phyloP scores from a whole-genome alignment of 1,140 invertebrate species.

The Conus ventricosus region DNA sequence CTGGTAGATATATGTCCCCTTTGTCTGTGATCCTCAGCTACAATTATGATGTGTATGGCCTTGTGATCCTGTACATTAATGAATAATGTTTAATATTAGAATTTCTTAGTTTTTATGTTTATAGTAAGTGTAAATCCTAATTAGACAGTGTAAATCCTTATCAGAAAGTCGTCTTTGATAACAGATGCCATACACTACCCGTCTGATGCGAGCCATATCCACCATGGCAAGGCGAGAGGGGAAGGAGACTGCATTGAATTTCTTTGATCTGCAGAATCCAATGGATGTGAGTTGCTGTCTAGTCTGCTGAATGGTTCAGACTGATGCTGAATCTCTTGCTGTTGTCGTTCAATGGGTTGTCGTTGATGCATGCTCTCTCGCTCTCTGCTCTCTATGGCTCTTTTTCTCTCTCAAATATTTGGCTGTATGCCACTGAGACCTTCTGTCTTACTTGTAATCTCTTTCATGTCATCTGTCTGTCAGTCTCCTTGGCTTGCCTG shows the following conservation, averaged over 20 bases:
- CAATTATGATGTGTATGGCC: too few relatives aligned
- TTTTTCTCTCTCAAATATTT: neutral
- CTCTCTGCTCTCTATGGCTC: neutral
- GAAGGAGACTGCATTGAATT: constrained; percentile 73
- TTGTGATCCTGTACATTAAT: too few relatives aligned
- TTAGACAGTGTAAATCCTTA: too few relatives aligned
- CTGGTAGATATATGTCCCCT: too few relatives aligned
- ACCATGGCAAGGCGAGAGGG: constrained; percentile 75
- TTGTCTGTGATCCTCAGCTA: too few relatives aligned
- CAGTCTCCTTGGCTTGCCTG: too few relatives aligned
- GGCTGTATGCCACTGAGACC: too few relatives aligned
- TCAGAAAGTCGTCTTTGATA: neutral
- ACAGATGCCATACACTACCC: constrained; percentile 74
- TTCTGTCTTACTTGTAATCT: too few relatives aligned
- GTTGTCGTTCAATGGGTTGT: neutral
- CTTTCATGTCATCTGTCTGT: too few relatives aligned
- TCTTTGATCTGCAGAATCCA: constrained; percentile 77
- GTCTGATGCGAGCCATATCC: constrained; percentile 75
- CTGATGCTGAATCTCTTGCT: neutral
- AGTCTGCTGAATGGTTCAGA: constrained; percentile 4
- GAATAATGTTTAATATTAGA: too few relatives aligned
- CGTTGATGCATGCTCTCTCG: neutral
- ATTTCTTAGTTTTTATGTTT: too few relatives aligned
- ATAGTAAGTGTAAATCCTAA: too few relatives aligned
- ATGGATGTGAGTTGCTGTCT: constrained; percentile 63